These are phyloP conservation scores for Heliconius cydno DNA, from an alignment of 2,888 invertebrate genomes.

Conservation along the genomic window DNA sequence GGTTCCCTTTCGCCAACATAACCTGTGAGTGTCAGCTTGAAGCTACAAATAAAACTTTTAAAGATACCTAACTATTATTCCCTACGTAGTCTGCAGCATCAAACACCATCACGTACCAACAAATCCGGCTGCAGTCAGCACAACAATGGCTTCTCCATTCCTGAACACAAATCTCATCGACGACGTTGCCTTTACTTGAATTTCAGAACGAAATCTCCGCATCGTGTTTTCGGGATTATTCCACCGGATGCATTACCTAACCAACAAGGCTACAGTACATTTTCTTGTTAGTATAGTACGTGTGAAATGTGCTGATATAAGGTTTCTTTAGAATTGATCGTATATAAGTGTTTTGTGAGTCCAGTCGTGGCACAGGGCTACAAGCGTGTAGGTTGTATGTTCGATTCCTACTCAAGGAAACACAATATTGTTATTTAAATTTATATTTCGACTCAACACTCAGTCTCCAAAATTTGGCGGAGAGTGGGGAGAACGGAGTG, in stretches of 20 bases:
- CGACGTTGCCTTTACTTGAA: conserved; percentile 64
- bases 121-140: conserved; percentile 57
- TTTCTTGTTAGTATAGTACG: conserved; percentile 31
- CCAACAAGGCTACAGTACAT: conserved; percentile 39
- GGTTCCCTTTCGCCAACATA: neutral
- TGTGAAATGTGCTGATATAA: conserved; percentile 11
- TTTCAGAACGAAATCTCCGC: conserved; percentile 63
- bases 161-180: conserved; percentile 70
- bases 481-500: neutral
- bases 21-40: neutral
- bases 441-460: no score
- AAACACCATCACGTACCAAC: conserved; percentile 49
- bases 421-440: no score
- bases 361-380: no score
- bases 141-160: conserved; percentile 73
- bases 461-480: neutral
- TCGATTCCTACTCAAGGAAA: neutral
- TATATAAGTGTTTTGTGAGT: neutral
- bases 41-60: conserved; percentile 2
- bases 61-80: conserved; percentile 7
- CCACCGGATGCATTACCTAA: conserved; percentile 48
- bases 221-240: conserved; percentile 70
- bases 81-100: conserved; percentile 30
- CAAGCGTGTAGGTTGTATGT: neutral
- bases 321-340: neutral